Conservation (phyloP, 2,888 invertebrate genomes). For the Linnaemya vulpina region DNA sequence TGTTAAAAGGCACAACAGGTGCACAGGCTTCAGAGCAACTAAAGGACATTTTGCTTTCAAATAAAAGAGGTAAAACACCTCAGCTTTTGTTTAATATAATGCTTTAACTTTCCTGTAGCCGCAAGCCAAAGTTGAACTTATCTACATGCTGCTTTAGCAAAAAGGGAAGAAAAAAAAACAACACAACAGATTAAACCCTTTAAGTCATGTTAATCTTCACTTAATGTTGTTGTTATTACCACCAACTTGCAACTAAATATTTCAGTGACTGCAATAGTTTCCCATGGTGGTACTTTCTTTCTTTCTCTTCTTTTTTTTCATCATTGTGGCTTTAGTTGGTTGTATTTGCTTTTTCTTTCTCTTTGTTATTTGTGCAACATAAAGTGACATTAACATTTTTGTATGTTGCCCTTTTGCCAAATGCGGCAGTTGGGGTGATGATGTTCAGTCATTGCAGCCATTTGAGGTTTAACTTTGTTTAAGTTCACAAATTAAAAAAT, state of each 20-base stretch:
- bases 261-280: slow-evolving; percentile 8
- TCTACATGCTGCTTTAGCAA: background rate
- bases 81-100: background rate
- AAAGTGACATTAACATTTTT: slow-evolving; percentile 39
- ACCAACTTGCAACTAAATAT: slow-evolving; percentile 33
- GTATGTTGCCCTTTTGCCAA: slow-evolving; percentile 39
- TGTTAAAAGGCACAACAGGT: no score
- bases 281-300: slow-evolving; percentile 25
- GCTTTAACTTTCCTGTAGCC: background rate
- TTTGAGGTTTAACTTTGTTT: slow-evolving; percentile 37
- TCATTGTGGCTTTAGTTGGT: slow-evolving; percentile 2
- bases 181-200: background rate
- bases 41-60: no score
- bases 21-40: no score
- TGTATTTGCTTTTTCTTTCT: background rate
- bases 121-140: background rate
- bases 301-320: background rate
- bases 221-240: slow-evolving; percentile 5
- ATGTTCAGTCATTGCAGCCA: background rate
- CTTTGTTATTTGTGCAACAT: slow-evolving; percentile 10
- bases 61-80: background rate
- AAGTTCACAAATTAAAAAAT: slow-evolving; percentile 39
- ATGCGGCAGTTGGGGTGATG: slow-evolving; percentile 23
- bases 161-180: background rate
- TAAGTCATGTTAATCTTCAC: slow-evolving; percentile 46